phyloP scores from a whole-genome alignment of 2,888 invertebrate genomes.

The Xanthia togata region DNA sequence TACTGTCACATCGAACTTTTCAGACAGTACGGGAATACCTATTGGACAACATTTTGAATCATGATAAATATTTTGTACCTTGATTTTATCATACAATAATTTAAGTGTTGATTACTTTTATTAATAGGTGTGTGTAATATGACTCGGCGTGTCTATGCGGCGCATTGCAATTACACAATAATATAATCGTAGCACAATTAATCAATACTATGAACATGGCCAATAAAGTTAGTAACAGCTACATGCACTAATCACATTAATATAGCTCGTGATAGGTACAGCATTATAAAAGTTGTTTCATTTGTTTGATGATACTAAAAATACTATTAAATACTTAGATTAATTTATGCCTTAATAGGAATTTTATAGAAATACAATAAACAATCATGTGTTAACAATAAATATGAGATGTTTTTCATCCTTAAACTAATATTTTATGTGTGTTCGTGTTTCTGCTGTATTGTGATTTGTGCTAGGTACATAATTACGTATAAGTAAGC shows the following conservation, averaged over 20 bases:
- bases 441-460: background rate
- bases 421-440: background rate
- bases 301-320: constrained; percentile 32
- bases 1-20: constrained; percentile 24
- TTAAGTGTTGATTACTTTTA: constrained; percentile 61
- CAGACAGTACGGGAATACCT: constrained; percentile 8
- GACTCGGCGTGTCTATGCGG: constrained; percentile 48
- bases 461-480: background rate
- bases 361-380: constrained; percentile 13
- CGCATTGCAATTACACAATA: constrained; percentile 65
- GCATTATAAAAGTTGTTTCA: constrained; percentile 32
- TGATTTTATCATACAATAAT: constrained; percentile 25
- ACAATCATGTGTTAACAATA: background rate
- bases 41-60: constrained; percentile 9
- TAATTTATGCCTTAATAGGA: constrained; percentile 47
- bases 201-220: constrained; percentile 73
- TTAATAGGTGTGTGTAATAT: constrained; percentile 60
- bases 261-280: constrained; percentile 65
- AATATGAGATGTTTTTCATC: background rate
- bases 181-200: constrained; percentile 66
- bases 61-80: constrained; percentile 16
- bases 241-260: constrained; percentile 74
- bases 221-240: constrained; percentile 75
- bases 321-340: constrained; percentile 22
- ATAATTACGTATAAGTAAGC: background rate